Conservation (phyloP, 2,113 vertebrate genomes). For the Barnardius zonarius region DNA sequence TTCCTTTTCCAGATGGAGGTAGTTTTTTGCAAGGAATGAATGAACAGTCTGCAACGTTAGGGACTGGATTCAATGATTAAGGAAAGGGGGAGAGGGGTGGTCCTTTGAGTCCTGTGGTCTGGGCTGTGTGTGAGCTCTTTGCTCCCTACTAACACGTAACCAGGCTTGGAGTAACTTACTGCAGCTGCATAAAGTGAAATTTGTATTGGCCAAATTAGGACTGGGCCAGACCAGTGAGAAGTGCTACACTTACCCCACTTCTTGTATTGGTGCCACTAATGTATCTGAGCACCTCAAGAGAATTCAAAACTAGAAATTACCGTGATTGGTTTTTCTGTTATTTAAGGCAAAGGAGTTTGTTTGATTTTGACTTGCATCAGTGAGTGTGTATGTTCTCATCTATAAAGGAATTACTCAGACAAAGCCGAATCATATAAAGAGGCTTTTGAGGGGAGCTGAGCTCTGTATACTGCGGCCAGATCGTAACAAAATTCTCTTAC, state of each 20-base stretch:
- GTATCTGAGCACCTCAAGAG: background rate
- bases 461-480: background rate
- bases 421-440: background rate
- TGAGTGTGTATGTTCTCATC: background rate
- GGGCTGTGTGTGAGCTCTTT: background rate
- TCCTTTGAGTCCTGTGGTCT: background rate
- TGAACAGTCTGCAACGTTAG: fast-evolving
- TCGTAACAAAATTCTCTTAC: background rate
- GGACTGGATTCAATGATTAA: background rate
- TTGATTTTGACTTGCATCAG: background rate
- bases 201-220: background rate
- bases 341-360: background rate
- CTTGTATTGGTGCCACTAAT: background rate
- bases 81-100: background rate
- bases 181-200: background rate
- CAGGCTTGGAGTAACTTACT: background rate
- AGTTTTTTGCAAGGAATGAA: background rate
- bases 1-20: background rate
- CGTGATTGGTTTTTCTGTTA: background rate
- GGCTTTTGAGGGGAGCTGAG: background rate
- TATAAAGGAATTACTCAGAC: background rate
- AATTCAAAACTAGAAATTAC: background rate
- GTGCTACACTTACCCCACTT: background rate
- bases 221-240: background rate
- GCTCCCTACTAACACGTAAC: background rate